These are phyloP conservation scores for Glossophaga mutica DNA, from an alignment of 2,797 vertebrate species.

Conservation along the genomic window DNA sequence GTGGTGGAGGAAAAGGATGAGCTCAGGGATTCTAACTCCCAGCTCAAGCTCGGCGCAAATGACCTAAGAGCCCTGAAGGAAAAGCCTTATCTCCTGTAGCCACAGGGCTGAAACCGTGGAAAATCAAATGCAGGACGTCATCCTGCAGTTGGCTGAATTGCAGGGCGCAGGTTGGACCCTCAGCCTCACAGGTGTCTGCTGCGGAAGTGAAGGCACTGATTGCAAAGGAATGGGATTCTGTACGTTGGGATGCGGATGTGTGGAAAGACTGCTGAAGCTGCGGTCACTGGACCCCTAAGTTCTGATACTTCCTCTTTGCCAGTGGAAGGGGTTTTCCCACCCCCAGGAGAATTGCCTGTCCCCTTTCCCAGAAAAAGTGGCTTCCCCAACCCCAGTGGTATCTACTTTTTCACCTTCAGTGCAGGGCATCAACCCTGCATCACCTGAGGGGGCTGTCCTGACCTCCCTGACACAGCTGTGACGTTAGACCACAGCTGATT, in stretches of 20 bases:
- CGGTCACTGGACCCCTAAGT: not conserved
- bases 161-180: not conserved
- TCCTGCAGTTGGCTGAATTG: not conserved
- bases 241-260: not conserved
- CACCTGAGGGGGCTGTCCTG: not conserved
- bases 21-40: not conserved
- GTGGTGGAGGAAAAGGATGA: not conserved
- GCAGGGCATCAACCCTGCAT: not conserved
- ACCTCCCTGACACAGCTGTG: not conserved
- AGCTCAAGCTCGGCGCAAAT: not conserved
- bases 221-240: not conserved
- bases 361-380: not conserved
- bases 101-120: not conserved
- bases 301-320: not conserved
- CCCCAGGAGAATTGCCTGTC: not conserved
- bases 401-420: not conserved
- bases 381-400: not conserved
- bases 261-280: not conserved
- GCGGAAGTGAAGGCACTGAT: not conserved
- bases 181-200: not conserved
- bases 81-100: not conserved
- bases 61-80: not conserved
- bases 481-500: not conserved
- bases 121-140: not conserved
- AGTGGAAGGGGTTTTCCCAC: not conserved